A percentile compares a stretch with the other conserved stretches of the same genome.
Conservation (phyloP, 2,113 vertebrate species). For the Rhinogobius similis region DNA sequence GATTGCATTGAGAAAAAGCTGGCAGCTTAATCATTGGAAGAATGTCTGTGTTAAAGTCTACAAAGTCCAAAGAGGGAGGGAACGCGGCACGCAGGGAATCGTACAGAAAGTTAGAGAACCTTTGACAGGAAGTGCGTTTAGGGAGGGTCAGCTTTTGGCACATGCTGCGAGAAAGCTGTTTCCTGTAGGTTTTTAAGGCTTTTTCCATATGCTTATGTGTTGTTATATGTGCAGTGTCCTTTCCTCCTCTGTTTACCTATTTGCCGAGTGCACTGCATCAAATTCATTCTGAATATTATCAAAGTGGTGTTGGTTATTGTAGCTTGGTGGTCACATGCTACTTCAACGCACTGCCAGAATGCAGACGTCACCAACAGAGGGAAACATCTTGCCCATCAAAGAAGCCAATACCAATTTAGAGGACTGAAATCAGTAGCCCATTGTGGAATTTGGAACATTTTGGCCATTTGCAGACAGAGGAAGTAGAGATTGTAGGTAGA, state of each 20-base stretch:
- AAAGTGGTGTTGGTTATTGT: conserved; percentile 39
- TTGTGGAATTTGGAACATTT: conserved; percentile 40
- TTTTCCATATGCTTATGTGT: conserved; percentile 42
- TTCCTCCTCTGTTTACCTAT: conserved; percentile 24
- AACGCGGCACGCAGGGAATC: conserved; percentile 68
- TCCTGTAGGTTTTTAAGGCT: conserved; percentile 71
- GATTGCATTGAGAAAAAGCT: conserved; percentile 12
- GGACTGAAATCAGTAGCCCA: conserved; percentile 55
- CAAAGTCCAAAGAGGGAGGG: conserved; percentile 21
- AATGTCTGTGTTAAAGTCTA: not conserved
- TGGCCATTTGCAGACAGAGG: conserved; percentile 29
- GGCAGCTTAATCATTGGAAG: not conserved
- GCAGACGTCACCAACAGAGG: conserved; percentile 68
- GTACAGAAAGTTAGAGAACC: conserved; percentile 75
- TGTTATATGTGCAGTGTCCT: conserved; percentile 8
- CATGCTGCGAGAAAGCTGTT: conserved; percentile 52
- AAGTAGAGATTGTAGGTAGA: conserved; percentile 52
- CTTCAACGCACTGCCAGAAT: conserved; percentile 61
- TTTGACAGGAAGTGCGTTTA: conserved; percentile 75
- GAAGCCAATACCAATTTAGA: conserved; percentile 64
- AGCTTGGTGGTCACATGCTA: too few species aligned
- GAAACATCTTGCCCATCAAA: conserved; percentile 72
- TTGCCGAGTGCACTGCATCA: conserved; percentile 1
- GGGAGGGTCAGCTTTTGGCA: conserved; percentile 56
- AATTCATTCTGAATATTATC: conserved; percentile 18